A percentile compares a stretch with the other conserved stretches of the same genome.
These are phyloP conservation scores for Mellivora capensis DNA, from an alignment of 2,113 vertebrate species.

Conservation along the genomic window DNA sequence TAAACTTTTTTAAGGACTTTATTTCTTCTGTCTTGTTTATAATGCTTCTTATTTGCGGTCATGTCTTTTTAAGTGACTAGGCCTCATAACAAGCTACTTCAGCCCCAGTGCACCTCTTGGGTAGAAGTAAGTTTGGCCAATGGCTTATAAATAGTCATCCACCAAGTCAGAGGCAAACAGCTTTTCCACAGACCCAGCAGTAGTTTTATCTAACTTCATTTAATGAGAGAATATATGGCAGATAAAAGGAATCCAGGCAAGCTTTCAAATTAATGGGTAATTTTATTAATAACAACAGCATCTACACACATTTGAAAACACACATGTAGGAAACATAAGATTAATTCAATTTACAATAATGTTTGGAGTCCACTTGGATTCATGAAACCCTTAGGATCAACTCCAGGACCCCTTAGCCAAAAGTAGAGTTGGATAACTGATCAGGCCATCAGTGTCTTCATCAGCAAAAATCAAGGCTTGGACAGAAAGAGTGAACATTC, in stretches of 20 bases:
- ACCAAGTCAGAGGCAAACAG: background rate
- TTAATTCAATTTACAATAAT: background rate
- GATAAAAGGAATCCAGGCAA: background rate
- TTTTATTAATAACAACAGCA: constrained; percentile 26
- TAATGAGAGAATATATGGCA: background rate
- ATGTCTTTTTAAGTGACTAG: background rate
- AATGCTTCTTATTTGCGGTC: background rate
- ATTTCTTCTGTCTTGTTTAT: background rate
- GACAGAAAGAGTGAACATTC: background rate
- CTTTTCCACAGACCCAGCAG: background rate
- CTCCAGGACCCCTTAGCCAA: background rate
- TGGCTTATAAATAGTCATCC: background rate
- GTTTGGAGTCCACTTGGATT: background rate
- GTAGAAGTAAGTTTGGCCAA: background rate
- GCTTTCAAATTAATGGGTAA: background rate
- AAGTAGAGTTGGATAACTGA: background rate
- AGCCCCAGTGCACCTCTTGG: background rate
- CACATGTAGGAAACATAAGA: background rate
- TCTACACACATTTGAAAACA: constrained; percentile 32
- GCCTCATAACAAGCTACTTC: background rate
- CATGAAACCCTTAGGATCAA: background rate
- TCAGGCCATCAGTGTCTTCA: background rate
- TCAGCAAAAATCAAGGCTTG: constrained; percentile 26
- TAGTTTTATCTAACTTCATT: background rate
- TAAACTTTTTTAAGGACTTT: background rate